phyloP scores from a whole-genome alignment of 2,113 vertebrate species.

The Excalfactoria chinensis region DNA sequence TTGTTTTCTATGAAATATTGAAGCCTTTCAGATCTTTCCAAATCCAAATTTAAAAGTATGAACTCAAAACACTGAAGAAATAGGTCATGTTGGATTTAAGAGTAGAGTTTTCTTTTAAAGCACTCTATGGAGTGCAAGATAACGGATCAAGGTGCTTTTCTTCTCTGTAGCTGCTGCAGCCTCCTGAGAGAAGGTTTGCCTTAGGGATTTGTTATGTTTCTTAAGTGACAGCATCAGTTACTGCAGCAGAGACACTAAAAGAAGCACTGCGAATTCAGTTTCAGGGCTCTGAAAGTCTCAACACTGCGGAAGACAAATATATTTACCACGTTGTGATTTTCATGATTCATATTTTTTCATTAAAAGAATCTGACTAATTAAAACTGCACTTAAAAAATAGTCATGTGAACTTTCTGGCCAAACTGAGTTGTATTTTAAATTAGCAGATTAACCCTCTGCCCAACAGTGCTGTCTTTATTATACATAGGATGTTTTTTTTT shows the following conservation, averaged over 20 bases:
- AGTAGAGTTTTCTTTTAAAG: background rate
- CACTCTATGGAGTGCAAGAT: background rate
- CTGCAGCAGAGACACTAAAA: background rate
- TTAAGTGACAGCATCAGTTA: background rate
- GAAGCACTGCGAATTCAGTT: background rate
- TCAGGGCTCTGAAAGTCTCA: background rate
- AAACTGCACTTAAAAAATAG: background rate
- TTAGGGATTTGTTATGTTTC: rapidly evolving
- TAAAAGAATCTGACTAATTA: background rate
- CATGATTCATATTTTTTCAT: background rate
- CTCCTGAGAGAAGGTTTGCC: background rate
- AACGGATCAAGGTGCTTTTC: background rate
- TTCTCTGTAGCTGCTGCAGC: background rate
- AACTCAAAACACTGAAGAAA: background rate
- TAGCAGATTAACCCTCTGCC: background rate
- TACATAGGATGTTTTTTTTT: background rate
- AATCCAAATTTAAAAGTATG: background rate
- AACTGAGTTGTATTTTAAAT: background rate
- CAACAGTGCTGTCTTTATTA: background rate
- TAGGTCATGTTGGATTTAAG: background rate
- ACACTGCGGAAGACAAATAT: background rate
- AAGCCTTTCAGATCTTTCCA: background rate
- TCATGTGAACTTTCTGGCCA: background rate
- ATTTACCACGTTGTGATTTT: background rate
- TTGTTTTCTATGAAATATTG: rapidly evolving